Percentiles rank a stretch among this genome's conserved stretches.
Conservation (phyloP, 2,888 invertebrate species). For the Ormyrus thymus region DNA sequence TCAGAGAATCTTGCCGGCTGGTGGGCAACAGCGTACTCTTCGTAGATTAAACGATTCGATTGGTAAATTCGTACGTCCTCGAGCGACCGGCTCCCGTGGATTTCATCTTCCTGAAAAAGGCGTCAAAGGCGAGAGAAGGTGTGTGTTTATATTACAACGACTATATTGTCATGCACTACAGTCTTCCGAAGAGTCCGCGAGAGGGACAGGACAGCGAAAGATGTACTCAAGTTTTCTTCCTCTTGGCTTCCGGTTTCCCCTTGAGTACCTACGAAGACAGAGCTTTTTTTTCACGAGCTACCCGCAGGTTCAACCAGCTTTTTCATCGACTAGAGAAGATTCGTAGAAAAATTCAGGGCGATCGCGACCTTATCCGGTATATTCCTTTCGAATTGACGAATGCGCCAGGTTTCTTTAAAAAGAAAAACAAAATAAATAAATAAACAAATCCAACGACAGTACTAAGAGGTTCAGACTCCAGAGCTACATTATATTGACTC, state of each 20-base stretch:
- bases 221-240: conserved; percentile 17
- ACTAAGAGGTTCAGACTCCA: background rate
- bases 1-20: no score
- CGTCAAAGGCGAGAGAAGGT: conserved; percentile 40
- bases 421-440: no score
- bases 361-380: no score
- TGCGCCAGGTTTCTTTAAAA: no score
- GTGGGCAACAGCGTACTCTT: background rate
- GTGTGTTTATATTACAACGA: conserved; percentile 58
- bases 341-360: no score
- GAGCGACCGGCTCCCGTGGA: background rate
- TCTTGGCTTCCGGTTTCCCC: conserved; percentile 6
- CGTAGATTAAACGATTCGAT: conserved; percentile 10
- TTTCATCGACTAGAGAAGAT: background rate
- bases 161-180: conserved; percentile 72
- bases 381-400: no score
- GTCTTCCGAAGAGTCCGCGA: conserved; percentile 66
- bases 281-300: background rate
- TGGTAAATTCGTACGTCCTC: conserved; percentile 7
- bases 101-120: conserved; percentile 35
- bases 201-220: conserved; percentile 46
- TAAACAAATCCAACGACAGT: no score
- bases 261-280: conserved; percentile 33
- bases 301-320: background rate
- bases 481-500: no score